phyloP scores from a whole-genome alignment of 2,888 invertebrate species.

The Latheticus oryzae region DNA sequence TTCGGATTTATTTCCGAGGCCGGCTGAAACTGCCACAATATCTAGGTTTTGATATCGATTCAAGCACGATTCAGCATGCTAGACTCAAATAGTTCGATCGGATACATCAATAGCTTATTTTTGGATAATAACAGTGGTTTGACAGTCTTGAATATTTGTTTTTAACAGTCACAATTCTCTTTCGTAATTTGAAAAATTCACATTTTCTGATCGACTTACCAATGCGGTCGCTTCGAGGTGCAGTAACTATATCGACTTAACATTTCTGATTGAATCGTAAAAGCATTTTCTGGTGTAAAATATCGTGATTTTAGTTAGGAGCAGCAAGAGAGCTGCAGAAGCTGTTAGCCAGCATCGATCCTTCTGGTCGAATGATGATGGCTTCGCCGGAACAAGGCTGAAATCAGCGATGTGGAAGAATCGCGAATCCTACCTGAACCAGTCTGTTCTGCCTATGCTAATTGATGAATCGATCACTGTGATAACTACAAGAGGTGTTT shows the following conservation, averaged over 20 bases:
- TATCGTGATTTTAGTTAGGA: constrained; percentile 17
- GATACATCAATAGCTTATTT: constrained; percentile 25
- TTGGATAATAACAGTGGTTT: constrained; percentile 25
- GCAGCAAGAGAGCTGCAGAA: constrained; percentile 19
- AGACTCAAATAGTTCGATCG: constrained; percentile 20
- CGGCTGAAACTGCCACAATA: constrained; percentile 37
- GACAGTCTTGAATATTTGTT: constrained; percentile 19
- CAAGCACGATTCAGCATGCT: constrained; percentile 18
- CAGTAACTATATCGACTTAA: constrained; percentile 36
- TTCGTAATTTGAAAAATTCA: no score
- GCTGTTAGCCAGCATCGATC: constrained; percentile 40
- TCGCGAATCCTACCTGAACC: constrained; percentile 22
- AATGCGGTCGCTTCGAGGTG: constrained; percentile 38
- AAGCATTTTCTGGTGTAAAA: constrained; percentile 29
- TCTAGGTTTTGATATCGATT: constrained; percentile 40
- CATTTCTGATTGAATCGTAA: constrained; percentile 40
- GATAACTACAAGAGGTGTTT: constrained; percentile 6
- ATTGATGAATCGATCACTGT: constrained; percentile 37
- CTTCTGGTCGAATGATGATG: constrained; percentile 41
- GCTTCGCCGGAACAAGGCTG: constrained; percentile 36
- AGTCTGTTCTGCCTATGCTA: constrained; percentile 32
- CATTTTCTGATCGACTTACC: constrained; percentile 47
- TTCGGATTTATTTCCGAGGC: constrained; percentile 40
- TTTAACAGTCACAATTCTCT: no score
- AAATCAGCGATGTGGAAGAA: constrained; percentile 38